Evolutionary conservation across 2,113 vertebrate genomes (phyloP).

Genomic region (Prietella phreatophila): DNA sequence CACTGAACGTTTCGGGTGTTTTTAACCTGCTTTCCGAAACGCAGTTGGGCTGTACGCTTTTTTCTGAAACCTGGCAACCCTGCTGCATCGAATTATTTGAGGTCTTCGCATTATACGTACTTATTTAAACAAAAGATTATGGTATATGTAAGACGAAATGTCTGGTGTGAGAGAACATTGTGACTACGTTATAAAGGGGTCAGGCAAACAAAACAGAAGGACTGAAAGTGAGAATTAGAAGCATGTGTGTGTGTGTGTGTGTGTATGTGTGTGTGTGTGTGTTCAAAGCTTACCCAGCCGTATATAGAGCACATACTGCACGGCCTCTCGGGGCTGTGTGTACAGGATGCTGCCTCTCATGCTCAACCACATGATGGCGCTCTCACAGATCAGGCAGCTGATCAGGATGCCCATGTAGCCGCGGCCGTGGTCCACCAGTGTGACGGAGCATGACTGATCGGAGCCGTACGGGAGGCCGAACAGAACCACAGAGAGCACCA

Average conservation of each 20-base stretch:
- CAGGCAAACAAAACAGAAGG: background rate
- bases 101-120: too few relatives aligned
- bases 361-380: slow-evolving; percentile 99
- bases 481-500: slow-evolving; percentile 96
- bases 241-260: background rate
- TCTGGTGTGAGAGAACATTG: background rate
- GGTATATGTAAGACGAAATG: background rate
- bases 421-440: slow-evolving; percentile 94
- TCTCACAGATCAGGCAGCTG: slow-evolving; percentile 97
- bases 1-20: background rate
- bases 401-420: slow-evolving; percentile 97
- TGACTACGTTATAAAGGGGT: background rate
- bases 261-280: background rate
- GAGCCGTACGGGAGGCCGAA: slow-evolving; percentile 92
- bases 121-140: background rate
- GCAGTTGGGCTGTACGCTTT: background rate
- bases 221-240: background rate
- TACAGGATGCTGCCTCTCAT: slow-evolving; percentile 98
- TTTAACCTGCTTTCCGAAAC: background rate
- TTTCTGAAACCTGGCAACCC: background rate
- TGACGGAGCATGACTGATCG: slow-evolving; percentile 89
- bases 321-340: slow-evolving; percentile 95
- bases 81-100: background rate
- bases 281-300: slow-evolving; percentile 84
- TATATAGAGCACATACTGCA: slow-evolving; percentile 98